Conservation (phyloP, 2,888 invertebrate species). For the Serripes groenlandicus region DNA sequence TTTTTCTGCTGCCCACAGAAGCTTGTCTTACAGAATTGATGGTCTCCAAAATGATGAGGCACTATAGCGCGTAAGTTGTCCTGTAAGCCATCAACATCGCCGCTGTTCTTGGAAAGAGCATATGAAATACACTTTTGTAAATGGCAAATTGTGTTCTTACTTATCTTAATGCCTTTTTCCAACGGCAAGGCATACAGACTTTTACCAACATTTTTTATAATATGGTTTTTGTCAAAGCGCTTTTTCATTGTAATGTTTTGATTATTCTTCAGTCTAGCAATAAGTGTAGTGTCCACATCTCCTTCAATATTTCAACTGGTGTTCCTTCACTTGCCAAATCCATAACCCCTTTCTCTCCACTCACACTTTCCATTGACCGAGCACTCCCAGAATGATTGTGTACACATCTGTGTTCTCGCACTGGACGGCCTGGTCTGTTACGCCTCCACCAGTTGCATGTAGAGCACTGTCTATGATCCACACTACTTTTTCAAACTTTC, state of each 20-base stretch:
- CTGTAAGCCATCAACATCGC: background rate
- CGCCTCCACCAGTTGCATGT: background rate
- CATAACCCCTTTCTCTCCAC: slow-evolving; percentile 26
- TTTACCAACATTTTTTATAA: slow-evolving; percentile 8
- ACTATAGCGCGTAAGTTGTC: background rate
- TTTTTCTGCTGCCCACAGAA: background rate
- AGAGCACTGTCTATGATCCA: too few species aligned
- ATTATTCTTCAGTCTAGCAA: slow-evolving; percentile 23
- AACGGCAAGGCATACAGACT: background rate
- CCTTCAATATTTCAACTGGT: slow-evolving; percentile 37
- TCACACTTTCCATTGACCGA: slow-evolving; percentile 32
- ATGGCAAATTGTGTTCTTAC: background rate
- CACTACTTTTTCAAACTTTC: too few species aligned
- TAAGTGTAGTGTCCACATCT: slow-evolving; percentile 39
- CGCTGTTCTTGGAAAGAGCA: background rate
- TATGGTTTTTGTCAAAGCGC: slow-evolving; percentile 36
- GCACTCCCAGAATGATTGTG: slow-evolving; percentile 29
- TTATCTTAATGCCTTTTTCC: too few species aligned
- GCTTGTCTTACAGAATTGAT: background rate
- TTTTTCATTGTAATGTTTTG: slow-evolving; percentile 15
- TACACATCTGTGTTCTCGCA: slow-evolving; percentile 34
- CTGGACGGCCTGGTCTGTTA: background rate
- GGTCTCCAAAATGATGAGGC: slow-evolving; percentile 8
- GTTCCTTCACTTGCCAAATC: slow-evolving; percentile 34
- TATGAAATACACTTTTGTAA: background rate